Base-by-base conservation (phyloP, 1,140 invertebrate species). In the Calosoma granatense region DNA sequence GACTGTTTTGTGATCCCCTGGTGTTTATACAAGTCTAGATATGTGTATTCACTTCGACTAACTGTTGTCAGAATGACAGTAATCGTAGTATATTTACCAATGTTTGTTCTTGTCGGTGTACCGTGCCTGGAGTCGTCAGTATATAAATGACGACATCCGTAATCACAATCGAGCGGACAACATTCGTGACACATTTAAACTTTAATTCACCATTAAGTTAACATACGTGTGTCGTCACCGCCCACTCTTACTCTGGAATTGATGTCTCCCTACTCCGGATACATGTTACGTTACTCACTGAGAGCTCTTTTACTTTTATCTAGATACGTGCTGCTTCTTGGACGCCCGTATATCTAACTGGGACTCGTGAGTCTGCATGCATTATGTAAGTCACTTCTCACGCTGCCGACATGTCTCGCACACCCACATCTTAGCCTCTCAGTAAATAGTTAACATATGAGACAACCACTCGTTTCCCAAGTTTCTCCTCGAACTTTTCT, bases 351-450 rank as follows among this genome's bases (percentile, higher is more conserved):
- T 17, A 47, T 47, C 41, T 47, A 17, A 47, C 41, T 47, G 6
- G 41, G 17, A 17, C 9, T 47, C 41, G 41, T 61, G 60, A 61
- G 58, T 53, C 57, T 26, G 55, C 60, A 61, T 61, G 60, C 54
- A 61, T 61, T 61, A 61, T 61, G 57, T 58, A 61, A 61, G 60
- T 61, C 57, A 56, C 47, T 57, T 47, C 41, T 47, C 41, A 47
- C 41, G 41, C 15, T 9, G 15, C 41, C 41, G 9, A n/a, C 26
- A 36, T 36, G 26, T 36, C 26, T 9, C 17, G 41, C 41, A 47
- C 4, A 47, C 41, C 26, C 14, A 4, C 14, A 6, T 30, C 26
- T 36, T 36, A 36, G 6, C 26, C 26, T 36, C 26, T 36, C 26
- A 9, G 26, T 36, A 36, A 36, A 36, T 36, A 36, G 26, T 36